Evolutionary conservation across 2,797 vertebrate species (phyloP), one percentile per base, ranked within the genome.

Genomic region (Ctenosaura bakeri): DNA sequence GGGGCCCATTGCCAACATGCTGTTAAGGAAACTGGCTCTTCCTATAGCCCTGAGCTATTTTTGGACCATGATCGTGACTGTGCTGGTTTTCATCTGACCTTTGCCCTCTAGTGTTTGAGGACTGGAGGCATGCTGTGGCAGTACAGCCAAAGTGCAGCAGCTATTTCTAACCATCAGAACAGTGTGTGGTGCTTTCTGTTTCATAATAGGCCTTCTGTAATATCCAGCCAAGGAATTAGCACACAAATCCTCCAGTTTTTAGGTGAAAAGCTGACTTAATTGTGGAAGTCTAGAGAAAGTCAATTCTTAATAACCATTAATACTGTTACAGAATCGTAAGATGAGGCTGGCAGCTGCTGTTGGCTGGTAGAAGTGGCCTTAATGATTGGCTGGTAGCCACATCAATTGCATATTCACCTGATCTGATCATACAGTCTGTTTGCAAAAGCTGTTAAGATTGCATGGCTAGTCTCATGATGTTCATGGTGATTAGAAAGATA

Each of bases 11-110:
- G 78, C 88, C 8, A 64, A 0, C 3, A 38, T 0, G 20, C 85
- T 64, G 1, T 32, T 76, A 6, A 38, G 22, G 2, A 59, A 29
- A 78, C 74, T 1, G 46, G 62, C 46, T 29, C 85, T 80, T 89
- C 59, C 88, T 1, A 0, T 32, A 35, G 71, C 2, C 0, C 42
- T 5, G 88, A 62, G 92, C 89, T 96, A 92, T 95, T 96, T 95
- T 89, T 92, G 94, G 94, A 92, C 38, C 69, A n/a, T 59, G 8
- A 87, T 56, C 50, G 71, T 90, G 42, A 0, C 87, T 85, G 91
- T 92, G 91, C 93, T 85, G 86, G 87, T 64, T 92, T 86, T 0
- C 0, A 1, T 0, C 0, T 32, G 89, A 94, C 94, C 94, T 95
- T 94, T 89, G 94, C 14, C 84, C 91, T 80, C 32, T 81, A 10